These are phyloP conservation scores for Brachionus rotundiformis DNA, from an alignment of 1,140 invertebrate genomes.

Conservation along the genomic window DNA sequence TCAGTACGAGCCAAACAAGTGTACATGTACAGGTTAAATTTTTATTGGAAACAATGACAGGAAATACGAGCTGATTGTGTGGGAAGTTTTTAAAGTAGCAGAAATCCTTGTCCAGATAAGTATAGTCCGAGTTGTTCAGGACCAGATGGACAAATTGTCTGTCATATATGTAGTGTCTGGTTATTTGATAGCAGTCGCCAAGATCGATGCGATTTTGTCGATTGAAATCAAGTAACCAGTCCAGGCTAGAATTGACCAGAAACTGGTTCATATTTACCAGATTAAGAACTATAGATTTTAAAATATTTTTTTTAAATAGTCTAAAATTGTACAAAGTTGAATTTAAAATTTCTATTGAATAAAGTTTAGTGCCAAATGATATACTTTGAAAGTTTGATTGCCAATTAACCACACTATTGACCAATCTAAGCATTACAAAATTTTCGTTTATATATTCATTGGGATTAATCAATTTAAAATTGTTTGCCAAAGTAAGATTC, in stretches of 20 bases:
- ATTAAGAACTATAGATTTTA: background rate
- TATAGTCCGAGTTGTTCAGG: background rate
- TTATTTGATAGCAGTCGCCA: background rate
- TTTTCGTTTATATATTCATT: too few relatives aligned
- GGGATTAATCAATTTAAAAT: background rate
- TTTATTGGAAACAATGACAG: background rate
- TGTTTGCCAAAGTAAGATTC: background rate
- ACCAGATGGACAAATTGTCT: background rate
- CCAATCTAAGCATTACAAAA: background rate
- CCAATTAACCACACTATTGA: background rate
- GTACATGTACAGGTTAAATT: constrained; percentile 31
- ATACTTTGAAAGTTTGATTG: too few relatives aligned
- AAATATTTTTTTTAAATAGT: too few relatives aligned
- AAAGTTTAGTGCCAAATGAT: too few relatives aligned
- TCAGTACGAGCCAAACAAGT: background rate
- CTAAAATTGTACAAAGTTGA: background rate
- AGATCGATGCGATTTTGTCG: background rate
- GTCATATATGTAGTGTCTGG: background rate
- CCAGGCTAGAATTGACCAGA: too few relatives aligned
- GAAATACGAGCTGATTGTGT: background rate
- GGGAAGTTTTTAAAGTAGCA: constrained; percentile 45
- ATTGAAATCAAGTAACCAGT: background rate
- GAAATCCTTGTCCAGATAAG: constrained; percentile 18
- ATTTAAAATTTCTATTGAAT: background rate
- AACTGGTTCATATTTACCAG: background rate